These are phyloP conservation scores for Littorina saxatilis DNA, from an alignment of 1,140 invertebrate species.

Conservation along the genomic window DNA sequence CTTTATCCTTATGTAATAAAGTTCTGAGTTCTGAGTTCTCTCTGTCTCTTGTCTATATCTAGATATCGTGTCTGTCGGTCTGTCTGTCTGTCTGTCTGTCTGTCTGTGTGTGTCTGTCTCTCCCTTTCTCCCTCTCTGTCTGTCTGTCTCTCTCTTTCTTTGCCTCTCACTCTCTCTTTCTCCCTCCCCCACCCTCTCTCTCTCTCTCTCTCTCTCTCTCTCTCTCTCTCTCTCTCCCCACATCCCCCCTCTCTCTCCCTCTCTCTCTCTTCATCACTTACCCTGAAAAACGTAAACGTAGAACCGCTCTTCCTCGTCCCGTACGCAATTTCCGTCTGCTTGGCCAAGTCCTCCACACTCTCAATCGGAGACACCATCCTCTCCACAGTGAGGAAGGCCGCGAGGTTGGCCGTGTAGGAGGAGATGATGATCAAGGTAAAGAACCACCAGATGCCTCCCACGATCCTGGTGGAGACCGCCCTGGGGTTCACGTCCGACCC, in stretches of 20 bases:
- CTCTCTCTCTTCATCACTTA: slow-evolving; percentile 72
- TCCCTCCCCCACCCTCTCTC: no score
- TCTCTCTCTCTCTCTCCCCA: slow-evolving; percentile 4
- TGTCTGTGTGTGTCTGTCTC: neutral
- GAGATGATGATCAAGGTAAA: slow-evolving; percentile 99
- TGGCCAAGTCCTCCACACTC: slow-evolving; percentile 94
- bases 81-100: slow-evolving; percentile 10
- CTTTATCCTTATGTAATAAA: no score
- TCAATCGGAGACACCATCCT: slow-evolving; percentile 98
- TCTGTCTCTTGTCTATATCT: no score
- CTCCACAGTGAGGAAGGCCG: slow-evolving; percentile 98
- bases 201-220: slow-evolving; percentile 24
- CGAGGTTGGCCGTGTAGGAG: slow-evolving; percentile 98
- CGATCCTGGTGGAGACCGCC: slow-evolving; percentile 72
- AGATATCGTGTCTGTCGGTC: neutral
- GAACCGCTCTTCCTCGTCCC: slow-evolving; percentile 94
- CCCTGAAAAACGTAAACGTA: slow-evolving; percentile 98
- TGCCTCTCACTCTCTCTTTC: neutral
- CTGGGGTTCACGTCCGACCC: slow-evolving; percentile 74
- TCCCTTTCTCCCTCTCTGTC: neutral
- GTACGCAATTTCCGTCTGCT: slow-evolving; percentile 95
- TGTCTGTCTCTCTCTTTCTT: slow-evolving; percentile 13
- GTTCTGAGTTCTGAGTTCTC: no score
- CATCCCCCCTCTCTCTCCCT: neutral
- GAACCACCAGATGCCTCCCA: slow-evolving; percentile 94